A percentile compares a stretch with the other conserved stretches of the same genome.
Evolutionary conservation across 2,888 invertebrate genomes (phyloP).

Genomic region (Troides oblongomaculatus): DNA sequence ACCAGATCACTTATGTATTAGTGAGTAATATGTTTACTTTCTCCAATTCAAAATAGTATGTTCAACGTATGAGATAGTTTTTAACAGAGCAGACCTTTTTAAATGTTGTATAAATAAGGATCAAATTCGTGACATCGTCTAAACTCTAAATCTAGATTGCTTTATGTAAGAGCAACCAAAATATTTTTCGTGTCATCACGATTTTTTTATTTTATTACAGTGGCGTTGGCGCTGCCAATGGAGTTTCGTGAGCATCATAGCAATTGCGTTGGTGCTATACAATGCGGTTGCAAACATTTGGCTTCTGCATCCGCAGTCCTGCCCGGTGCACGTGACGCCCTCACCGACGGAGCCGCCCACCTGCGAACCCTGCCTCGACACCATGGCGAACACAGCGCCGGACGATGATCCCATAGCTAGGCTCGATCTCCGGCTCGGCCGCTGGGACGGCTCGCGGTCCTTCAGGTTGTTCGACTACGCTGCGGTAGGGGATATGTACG

Average conservation of each 20-base stretch:
- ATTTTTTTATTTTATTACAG: conserved; percentile 43
- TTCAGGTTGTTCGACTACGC: conserved; percentile 88
- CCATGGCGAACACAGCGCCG: conserved; percentile 47
- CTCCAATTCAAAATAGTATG: no score
- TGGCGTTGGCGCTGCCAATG: conserved; percentile 82
- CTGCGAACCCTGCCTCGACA: conserved; percentile 64
- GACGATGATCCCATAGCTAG: conserved; percentile 76
- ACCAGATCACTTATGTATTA: no score
- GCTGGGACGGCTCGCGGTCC: conserved; percentile 86
- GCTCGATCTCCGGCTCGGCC: conserved; percentile 83
- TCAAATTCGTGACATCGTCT: no score
- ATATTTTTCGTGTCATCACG: no score
- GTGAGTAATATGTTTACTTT: no score
- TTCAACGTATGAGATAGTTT: no score
- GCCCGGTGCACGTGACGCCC: conserved; percentile 47
- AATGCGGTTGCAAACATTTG: conserved; percentile 69
- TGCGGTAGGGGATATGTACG: conserved; percentile 83
- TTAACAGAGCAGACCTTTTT: no score
- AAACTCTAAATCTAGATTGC: no score
- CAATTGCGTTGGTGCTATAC: conserved; percentile 82
- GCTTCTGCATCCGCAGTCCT: conserved; percentile 59
- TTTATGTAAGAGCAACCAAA: no score
- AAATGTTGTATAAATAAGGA: no score
- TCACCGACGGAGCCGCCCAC: conserved; percentile 50
- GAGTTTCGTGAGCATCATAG: conserved; percentile 83